Conservation (phyloP, 2,797 vertebrate genomes). For the Crocodylus rhombifer region DNA sequence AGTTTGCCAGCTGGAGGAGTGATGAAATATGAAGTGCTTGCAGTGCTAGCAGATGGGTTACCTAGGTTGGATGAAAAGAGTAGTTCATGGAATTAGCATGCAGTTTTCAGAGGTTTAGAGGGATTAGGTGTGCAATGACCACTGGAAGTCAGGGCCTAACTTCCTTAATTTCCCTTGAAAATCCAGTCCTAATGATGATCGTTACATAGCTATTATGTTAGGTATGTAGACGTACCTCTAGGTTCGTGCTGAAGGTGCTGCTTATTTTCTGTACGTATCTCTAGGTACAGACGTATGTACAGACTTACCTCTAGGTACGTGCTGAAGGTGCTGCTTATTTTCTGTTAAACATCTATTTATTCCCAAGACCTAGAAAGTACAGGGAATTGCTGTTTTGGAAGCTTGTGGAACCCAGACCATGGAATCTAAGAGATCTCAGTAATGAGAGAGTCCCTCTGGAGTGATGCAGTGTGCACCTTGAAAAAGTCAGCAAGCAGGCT, state of each 20-base stretch:
- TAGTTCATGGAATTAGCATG: background rate
- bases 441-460: background rate
- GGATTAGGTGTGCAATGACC: background rate
- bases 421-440: too few relatives aligned
- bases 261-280: background rate
- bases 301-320: too few relatives aligned
- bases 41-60: background rate
- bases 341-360: background rate
- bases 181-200: background rate
- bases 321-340: background rate
- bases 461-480: background rate
- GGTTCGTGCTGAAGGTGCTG: background rate
- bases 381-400: background rate
- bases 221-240: background rate
- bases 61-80: rapidly evolving
- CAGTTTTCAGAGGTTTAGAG: background rate
- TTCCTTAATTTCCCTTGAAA: background rate
- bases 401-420: background rate
- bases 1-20: rapidly evolving
- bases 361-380: background rate
- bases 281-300: too few relatives aligned
- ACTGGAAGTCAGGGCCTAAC: background rate
- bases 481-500: background rate
- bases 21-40: rapidly evolving
- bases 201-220: background rate